These are phyloP conservation scores for Belgica antarctica DNA, from an alignment of 2,888 invertebrate genomes.

Conservation along the genomic window DNA sequence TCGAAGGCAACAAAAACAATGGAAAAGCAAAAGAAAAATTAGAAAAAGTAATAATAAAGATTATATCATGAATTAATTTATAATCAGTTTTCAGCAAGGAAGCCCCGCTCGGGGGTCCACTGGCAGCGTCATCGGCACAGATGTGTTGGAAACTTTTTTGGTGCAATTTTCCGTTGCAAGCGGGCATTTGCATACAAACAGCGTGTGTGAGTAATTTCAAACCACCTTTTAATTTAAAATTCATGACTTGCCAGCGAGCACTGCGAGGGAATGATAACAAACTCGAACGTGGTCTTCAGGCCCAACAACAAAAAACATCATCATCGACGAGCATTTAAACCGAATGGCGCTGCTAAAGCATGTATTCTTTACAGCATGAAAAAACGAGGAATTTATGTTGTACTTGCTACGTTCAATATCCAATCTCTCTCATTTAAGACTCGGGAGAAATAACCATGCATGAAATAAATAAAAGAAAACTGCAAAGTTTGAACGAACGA, in stretches of 20 bases:
- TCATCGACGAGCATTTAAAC: constrained; percentile 15
- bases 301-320: neutral
- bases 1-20: constrained; percentile 6
- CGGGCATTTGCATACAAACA: constrained; percentile 8
- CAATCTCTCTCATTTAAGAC: constrained; percentile 1
- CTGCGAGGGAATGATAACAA: neutral
- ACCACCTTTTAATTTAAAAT: constrained; percentile 9
- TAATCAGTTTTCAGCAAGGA: constrained; percentile 3
- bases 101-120: neutral
- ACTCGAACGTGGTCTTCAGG: constrained; percentile 10
- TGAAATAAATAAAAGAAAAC: constrained; percentile 18
- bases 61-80: constrained; percentile 11
- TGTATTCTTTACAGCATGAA: constrained; percentile 5
- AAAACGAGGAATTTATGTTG: constrained; percentile 14
- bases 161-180: neutral
- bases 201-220: constrained; percentile 9
- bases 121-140: neutral
- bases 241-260: constrained; percentile 10
- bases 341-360: constrained; percentile 1
- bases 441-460: constrained; percentile 4
- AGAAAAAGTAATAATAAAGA: constrained; percentile 10
- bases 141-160: neutral
- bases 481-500: too few relatives aligned
- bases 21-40: constrained; percentile 15
- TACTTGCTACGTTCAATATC: neutral